phyloP scores from a whole-genome alignment of 2,113 vertebrate species.

The Tetraodon nigroviridis region DNA sequence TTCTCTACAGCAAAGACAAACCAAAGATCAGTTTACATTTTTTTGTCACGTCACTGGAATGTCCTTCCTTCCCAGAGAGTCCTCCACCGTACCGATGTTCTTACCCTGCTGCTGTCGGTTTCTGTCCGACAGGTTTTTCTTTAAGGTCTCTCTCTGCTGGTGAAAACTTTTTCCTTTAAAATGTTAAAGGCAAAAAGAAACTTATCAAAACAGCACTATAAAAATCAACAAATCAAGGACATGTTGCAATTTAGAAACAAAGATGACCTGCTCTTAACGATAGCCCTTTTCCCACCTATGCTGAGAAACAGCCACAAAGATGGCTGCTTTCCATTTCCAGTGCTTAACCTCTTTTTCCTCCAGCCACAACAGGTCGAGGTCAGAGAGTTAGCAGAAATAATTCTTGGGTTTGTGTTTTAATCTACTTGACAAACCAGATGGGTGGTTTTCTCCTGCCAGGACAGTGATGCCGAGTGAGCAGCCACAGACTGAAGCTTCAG shows the following conservation, averaged over 20 bases:
- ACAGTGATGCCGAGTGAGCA: slow-evolving; percentile 10
- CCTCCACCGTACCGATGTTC: neutral
- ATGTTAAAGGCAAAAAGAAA: slow-evolving; percentile 16
- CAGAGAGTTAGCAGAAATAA: slow-evolving; percentile 47
- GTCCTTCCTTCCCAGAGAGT: neutral
- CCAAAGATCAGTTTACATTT: slow-evolving; percentile 1
- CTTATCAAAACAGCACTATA: neutral
- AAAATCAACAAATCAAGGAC: no score
- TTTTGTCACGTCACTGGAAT: neutral
- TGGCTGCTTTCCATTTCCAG: slow-evolving; percentile 40
- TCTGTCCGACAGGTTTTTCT: slow-evolving; percentile 87
- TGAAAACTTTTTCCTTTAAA: slow-evolving; percentile 90
- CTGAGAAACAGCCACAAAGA: neutral
- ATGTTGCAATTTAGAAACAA: no score
- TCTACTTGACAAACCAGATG: slow-evolving; percentile 45
- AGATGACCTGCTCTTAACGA: no score
- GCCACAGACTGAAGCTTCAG: slow-evolving; percentile 14
- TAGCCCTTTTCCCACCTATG: neutral
- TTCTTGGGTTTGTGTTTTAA: slow-evolving; percentile 54
- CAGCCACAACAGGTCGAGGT: slow-evolving; percentile 31
- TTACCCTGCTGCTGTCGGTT: slow-evolving; percentile 89
- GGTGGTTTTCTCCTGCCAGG: slow-evolving; percentile 30
- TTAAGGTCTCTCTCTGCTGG: slow-evolving; percentile 94
- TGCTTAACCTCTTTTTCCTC: slow-evolving; percentile 30
- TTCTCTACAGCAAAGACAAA: slow-evolving; percentile 76